Base-by-base conservation (phyloP, 1,140 invertebrate genomes). In the Nixonia krombeini region DNA sequence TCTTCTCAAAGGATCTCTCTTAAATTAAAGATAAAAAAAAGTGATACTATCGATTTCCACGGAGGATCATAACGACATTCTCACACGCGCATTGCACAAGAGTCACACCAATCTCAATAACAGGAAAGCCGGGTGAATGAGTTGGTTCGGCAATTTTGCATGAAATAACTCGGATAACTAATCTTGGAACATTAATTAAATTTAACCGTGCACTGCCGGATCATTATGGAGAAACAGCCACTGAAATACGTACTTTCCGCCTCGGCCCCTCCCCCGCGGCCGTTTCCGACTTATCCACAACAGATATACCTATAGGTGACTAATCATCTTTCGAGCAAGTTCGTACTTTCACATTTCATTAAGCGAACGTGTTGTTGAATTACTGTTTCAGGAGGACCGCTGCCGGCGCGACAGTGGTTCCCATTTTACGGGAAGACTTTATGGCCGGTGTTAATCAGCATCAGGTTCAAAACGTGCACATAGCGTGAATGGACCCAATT, bases 391-490 rank as follows among this genome's bases (percentile, higher is more conserved):
- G 79, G 69, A 78, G 76, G 70, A 72, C 75, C 35, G 76, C 75
- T 35, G 74, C 72, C 55, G 75, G 76, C 28, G 41, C 78, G 21
- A 74, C 74, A 37, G 73, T 81, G 16, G 70, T 81, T 35, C 78
- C 78, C 31, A 77, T 80, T 63, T 46, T 80, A 35, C 72, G 76
- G 23, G 78, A 79, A 55, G 79, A 81, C 55, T 78, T 81, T 45
- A 74, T 81, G 74, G 68, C 75, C 28, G 75, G 79, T 45, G 72
- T 79, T 5, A 81, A 79, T 52, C 76, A 75, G 56, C 75, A 78
- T 28, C 75, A 75, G 26, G 73, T 75, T 51, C 73, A 75, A 51
- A 78, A 78, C 47, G 72, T 78, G 49, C 75, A 77, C 61, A 75
- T 78, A 51, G 70, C 75, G 66, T 78, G 73, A 77, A 75, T 69